These are phyloP conservation scores for Cynoglossus semilaevis DNA, from an alignment of 2,113 vertebrate species.

Conservation along the genomic window DNA sequence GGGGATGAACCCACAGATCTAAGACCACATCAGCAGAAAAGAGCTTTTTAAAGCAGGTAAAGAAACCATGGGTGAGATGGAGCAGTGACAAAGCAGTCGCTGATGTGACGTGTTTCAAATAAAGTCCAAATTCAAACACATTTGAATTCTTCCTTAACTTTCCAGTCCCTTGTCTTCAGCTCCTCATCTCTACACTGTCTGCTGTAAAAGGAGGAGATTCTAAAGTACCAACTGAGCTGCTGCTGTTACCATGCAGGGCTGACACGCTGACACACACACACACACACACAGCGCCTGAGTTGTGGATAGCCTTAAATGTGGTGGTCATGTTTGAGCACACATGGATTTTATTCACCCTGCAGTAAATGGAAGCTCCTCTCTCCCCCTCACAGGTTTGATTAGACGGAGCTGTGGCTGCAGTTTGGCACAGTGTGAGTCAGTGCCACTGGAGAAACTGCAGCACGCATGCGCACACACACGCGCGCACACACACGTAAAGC, in stretches of 20 bases:
- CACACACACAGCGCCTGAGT: conserved; percentile 1
- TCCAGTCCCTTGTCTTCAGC: too few relatives aligned
- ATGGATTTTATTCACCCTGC: conserved; percentile 45
- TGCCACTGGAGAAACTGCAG: conserved; percentile 33
- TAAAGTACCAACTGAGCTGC: conserved; percentile 46
- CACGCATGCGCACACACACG: conserved; percentile 17
- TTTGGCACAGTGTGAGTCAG: conserved; percentile 45
- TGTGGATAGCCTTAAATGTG: conserved; percentile 58
- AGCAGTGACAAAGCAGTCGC: too few relatives aligned
- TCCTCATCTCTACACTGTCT: too few relatives aligned
- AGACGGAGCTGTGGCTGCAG: conserved; percentile 42
- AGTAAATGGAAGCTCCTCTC: conserved; percentile 59
- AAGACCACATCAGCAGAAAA: too few relatives aligned
- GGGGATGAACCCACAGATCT: too few relatives aligned
- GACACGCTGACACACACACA: conserved; percentile 26
- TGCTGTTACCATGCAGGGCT: conserved; percentile 54
- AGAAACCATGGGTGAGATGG: too few relatives aligned
- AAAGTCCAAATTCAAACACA: too few relatives aligned
- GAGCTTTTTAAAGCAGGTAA: too few relatives aligned
- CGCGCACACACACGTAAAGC: conserved; percentile 1
- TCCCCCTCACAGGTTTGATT: conserved; percentile 58
- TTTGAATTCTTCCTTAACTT: too few relatives aligned
- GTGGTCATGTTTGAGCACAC: conserved; percentile 62
- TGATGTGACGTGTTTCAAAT: too few relatives aligned
- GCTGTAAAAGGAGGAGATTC: conserved; percentile 35